phyloP scores from a whole-genome alignment of 2,113 vertebrate genomes.

The Urocolius indicus region DNA sequence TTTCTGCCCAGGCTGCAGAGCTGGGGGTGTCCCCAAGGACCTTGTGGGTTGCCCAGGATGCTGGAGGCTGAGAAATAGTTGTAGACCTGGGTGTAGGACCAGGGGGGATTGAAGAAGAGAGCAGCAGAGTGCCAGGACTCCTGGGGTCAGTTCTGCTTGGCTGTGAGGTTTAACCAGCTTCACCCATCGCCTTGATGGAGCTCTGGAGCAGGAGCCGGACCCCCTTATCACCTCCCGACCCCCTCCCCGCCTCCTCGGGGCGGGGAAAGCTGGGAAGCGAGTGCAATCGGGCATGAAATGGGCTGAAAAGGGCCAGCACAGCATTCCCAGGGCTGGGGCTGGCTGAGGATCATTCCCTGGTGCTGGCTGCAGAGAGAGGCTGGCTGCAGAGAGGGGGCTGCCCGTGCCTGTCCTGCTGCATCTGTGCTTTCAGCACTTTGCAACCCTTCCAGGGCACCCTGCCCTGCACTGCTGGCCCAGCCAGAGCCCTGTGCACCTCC shows the following conservation, averaged over 20 bases:
- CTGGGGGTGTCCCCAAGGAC: no score
- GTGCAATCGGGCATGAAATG: conserved; percentile 14
- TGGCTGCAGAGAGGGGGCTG: no score
- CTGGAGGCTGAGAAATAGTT: neutral
- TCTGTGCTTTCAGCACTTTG: neutral
- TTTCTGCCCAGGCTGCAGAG: no score
- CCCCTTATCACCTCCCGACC: neutral
- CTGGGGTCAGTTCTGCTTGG: neutral
- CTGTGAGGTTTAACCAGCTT: neutral
- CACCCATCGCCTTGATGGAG: fast-evolving
- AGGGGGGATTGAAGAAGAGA: fast-evolving
- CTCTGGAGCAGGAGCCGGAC: neutral
- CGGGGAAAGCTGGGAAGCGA: neutral
- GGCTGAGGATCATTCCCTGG: neutral
- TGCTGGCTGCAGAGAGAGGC: neutral
- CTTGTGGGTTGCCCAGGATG: neutral
- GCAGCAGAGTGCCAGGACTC: neutral
- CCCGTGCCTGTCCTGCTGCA: fast-evolving
- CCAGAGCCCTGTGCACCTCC: neutral
- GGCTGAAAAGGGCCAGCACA: neutral
- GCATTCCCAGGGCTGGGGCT: neutral
- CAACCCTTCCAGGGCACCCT: neutral
- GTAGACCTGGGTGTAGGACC: neutral
- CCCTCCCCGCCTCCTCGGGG: neutral
- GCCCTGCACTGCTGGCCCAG: neutral